Evolutionary conservation across 2,113 vertebrate genomes (phyloP), one percentile per base, ranked within the genome.

Genomic region (Dolichallabes microphthalmus): DNA sequence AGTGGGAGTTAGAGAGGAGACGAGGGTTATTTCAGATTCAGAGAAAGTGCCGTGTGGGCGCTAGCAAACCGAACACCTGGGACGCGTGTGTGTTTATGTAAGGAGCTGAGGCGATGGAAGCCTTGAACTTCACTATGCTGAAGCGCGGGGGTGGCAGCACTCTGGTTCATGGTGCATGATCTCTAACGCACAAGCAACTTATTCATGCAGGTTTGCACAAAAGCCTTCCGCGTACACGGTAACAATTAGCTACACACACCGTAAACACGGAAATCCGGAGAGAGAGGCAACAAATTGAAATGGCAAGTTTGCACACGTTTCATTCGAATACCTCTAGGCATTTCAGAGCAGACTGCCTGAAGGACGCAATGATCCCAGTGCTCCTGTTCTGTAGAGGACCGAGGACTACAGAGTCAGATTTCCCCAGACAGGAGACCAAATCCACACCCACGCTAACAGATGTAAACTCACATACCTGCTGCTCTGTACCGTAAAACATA

Each of bases 1-100:
- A 92, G 94, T 93, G 93, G 93, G 92, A 90, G 91, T 87, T 89
- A 87, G 82, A 83, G 90, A 92, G 91, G 88, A 91, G 91, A 91
- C 89, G 82, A 77, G 93, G 85, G 90, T 83, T 86, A 89, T 86
- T 90, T 90, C 88, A 89, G 89, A 87, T 80, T 86, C 83, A 84
- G 82, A 78, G 83, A 87, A 88, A 91, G 89, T 78, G 91, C 90
- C 86, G 92, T 84, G 95, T 95, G 93, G 93, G 94, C 89, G 93
- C 78, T 45, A 91, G 92, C 92, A 90, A 89, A 92, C 87, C 88
- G 87, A 90, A 91, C 93, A 94, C 93, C 94, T 94, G 93, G 93
- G 93, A 93, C 88, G 79, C 88, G 79, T 52, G 87, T 77, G 75
- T 85, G 86, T 89, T 90, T 91, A 90, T 89, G 93, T 92, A 92